Percentiles rank a stretch among this genome's conserved stretches.
phyloP scores from a whole-genome alignment of 2,888 invertebrate species.

The Plagiodera versicolora region DNA sequence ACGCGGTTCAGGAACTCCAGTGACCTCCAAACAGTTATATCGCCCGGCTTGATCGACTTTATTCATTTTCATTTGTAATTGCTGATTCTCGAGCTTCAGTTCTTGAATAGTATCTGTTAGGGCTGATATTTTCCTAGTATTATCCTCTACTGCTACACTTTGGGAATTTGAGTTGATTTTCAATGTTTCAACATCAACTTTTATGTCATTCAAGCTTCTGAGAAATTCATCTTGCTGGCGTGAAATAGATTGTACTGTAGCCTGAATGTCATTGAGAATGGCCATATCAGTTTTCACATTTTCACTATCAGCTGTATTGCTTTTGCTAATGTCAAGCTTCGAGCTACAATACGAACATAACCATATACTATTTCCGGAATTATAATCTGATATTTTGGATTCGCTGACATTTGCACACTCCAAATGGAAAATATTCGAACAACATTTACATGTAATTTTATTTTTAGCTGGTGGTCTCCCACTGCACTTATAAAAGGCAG shows the following conservation, averaged over 20 bases:
- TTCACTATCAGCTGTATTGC: background rate
- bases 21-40: background rate
- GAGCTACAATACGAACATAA: constrained; percentile 1
- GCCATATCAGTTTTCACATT: background rate
- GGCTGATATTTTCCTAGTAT: background rate
- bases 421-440: constrained; percentile 1
- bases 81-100: background rate
- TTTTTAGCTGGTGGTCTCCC: constrained; percentile 3
- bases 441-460: constrained; percentile 1
- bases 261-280: background rate
- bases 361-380: constrained; percentile 1
- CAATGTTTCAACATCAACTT: background rate
- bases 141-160: background rate
- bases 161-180: constrained; percentile 1
- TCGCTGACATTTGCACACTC: background rate
- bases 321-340: background rate
- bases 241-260: constrained; percentile 4
- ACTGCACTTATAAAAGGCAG: background rate
- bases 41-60: background rate
- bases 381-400: constrained; percentile 4
- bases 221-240: constrained; percentile 2
- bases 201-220: constrained; percentile 1
- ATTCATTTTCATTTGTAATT: constrained; percentile 1
- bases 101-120: background rate
- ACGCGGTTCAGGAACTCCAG: constrained; percentile 2